Percentiles rank a stretch among this genome's conserved stretches.
Evolutionary conservation across 2,113 vertebrate genomes (phyloP).

Genomic region (Hepsetus odoe): DNA sequence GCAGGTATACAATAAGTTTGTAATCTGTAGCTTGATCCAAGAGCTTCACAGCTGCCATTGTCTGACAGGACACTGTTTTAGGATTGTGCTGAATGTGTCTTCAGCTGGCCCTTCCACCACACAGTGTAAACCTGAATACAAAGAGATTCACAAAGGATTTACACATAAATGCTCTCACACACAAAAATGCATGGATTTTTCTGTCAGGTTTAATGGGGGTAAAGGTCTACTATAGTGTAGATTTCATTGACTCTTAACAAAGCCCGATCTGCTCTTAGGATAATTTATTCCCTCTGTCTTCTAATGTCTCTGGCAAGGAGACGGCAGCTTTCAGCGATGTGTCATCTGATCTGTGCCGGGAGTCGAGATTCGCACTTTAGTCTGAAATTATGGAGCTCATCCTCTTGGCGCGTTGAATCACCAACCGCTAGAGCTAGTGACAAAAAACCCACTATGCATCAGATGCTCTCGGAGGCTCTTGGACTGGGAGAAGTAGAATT

Average conservation of each 20-base stretch:
- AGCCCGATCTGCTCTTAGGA: constrained; percentile 11
- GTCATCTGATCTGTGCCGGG: constrained; percentile 48
- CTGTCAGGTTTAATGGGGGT: constrained; percentile 30
- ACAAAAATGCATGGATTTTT: not conserved
- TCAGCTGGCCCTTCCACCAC: not conserved
- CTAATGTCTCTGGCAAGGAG: constrained; percentile 37
- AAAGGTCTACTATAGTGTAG: constrained; percentile 16
- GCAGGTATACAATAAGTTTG: not conserved
- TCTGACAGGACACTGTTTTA: not conserved
- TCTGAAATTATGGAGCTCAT: constrained; percentile 54
- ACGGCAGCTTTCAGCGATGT: constrained; percentile 45
- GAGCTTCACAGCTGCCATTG: not conserved
- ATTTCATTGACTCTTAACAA: constrained; percentile 30
- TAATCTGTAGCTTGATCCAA: not conserved
- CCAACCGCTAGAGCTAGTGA: constrained; percentile 49
- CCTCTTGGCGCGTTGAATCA: constrained; percentile 50
- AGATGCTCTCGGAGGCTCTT: constrained; percentile 51
- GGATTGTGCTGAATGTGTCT: not conserved
- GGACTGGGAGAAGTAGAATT: constrained; percentile 48
- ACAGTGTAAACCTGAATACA: not conserved
- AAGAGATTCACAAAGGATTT: not conserved
- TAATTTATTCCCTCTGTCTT: constrained; percentile 27
- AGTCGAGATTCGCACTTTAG: constrained; percentile 49
- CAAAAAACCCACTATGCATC: constrained; percentile 51
- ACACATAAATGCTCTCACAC: not conserved